Evolutionary conservation across 2,888 invertebrate genomes (phyloP).

Genomic region (Aspidapion aeneum): DNA sequence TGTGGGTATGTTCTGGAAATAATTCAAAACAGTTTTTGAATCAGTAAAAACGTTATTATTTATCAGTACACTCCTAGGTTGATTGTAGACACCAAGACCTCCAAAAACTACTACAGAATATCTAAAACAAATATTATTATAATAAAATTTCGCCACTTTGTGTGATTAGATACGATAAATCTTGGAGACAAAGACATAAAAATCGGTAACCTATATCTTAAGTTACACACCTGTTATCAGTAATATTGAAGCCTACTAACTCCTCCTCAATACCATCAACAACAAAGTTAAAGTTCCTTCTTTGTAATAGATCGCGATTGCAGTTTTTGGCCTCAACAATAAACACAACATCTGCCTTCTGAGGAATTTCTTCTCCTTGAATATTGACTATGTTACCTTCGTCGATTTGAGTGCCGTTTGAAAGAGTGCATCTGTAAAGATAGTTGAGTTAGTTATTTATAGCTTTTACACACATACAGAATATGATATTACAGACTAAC

Average conservation of each 20-base stretch:
- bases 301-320: conserved; percentile 65
- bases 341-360: conserved; percentile 82
- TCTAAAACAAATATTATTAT: conserved; percentile 46
- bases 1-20: conserved; percentile 67
- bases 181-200: no score
- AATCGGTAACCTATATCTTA: no score
- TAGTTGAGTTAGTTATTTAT: neutral
- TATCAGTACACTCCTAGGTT: conserved; percentile 69
- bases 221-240: conserved; percentile 64
- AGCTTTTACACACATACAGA: no score
- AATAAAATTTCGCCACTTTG: no score
- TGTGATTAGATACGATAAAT: no score
- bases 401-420: conserved; percentile 64
- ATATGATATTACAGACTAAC: no score
- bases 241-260: conserved; percentile 56
- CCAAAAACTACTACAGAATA: conserved; percentile 83
- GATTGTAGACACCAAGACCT: conserved; percentile 68
- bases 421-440: conserved; percentile 59
- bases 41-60: conserved; percentile 68
- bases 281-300: conserved; percentile 66
- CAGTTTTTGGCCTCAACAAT: conserved; percentile 84
- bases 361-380: conserved; percentile 56
- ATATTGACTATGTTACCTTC: conserved; percentile 74
- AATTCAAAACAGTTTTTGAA: conserved; percentile 58
- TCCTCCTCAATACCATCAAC: conserved; percentile 67